Base-by-base conservation (phyloP, 2,888 invertebrate genomes). In the Thyatira batis region DNA sequence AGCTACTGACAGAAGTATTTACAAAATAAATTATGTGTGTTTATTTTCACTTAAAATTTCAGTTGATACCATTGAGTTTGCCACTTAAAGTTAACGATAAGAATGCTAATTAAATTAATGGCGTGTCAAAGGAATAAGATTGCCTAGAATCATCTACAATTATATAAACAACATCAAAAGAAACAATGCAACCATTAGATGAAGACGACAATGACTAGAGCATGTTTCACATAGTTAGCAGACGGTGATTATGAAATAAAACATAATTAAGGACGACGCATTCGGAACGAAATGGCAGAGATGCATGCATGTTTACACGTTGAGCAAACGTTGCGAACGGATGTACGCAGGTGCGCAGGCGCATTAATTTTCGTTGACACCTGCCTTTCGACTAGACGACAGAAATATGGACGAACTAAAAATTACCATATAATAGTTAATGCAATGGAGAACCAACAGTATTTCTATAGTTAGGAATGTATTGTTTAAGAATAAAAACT, bases 351-450 rank as follows among this genome's bases (percentile, higher is more conserved):
- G 77, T 82, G 80, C 63, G 61, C 51, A 39, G 48, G 53, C 58
- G 60, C 57, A 69, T 76, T 73, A 65, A 76, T 76, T 76, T 82
- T 69, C 60, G 71, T 68, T 67, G 68, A 60, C 78, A 82, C 73
- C 76, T 82, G 75, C 67, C 65, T 66, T 61, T 66, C 61, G 67
- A 64, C 61, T 65, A 59, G 61, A 69, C 55, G 54, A 53, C 17
- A 11, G 25, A 20, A 46, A 27, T 27, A 48, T 27, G 13, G 8
- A 20, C 23, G 11, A 39, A 39, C 39, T 39, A 17, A 39, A 39
- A 39, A 39, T 39, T 39, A 17, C 39, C 39, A 39, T 39, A 39
- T 39, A 17, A 13, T 17, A 39, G 17, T 17, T 39, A 39, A 39
- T 39, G 23, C 6, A 4, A 23, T 23, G 8, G 6, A 17, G 17